Evolutionary conservation across 2,797 vertebrate species (phyloP).

Genomic region (Oreochromis grahami): DNA sequence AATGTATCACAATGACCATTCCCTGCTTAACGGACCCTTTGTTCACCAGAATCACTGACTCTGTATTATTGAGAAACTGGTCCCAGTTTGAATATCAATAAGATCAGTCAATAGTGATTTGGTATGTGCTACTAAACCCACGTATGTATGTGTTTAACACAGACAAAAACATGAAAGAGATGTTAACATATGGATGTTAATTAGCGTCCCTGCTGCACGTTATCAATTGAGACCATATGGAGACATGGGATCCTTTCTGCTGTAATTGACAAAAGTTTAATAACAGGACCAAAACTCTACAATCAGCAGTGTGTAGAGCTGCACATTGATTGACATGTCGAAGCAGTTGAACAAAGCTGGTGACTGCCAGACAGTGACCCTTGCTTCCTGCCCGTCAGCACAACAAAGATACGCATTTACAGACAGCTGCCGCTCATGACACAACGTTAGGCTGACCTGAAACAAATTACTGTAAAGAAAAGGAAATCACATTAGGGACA

Average conservation of each 20-base stretch:
- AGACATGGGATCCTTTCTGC: background rate
- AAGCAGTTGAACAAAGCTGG: constrained; percentile 29
- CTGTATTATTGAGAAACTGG: background rate
- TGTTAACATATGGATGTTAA: background rate
- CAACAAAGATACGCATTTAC: constrained; percentile 54
- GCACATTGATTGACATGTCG: constrained; percentile 20
- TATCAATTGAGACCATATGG: constrained; percentile 26
- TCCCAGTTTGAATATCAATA: background rate
- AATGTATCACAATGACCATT: background rate
- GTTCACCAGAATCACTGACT: background rate
- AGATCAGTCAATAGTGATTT: background rate
- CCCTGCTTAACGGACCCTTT: accelerated
- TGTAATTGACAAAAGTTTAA: constrained; percentile 18
- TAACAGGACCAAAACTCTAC: background rate
- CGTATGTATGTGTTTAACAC: background rate
- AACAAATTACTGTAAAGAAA: constrained; percentile 54
- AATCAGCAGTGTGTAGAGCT: background rate
- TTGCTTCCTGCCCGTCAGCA: constrained; percentile 42
- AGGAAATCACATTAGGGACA: constrained; percentile 52
- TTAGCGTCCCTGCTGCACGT: background rate
- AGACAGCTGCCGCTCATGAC: constrained; percentile 45
- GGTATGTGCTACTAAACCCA: background rate
- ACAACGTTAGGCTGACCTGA: background rate
- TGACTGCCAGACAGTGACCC: constrained; percentile 48
- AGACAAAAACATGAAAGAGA: background rate